Evolutionary conservation across 2,888 invertebrate species (phyloP).

Genomic region (Deilephila elpenor): DNA sequence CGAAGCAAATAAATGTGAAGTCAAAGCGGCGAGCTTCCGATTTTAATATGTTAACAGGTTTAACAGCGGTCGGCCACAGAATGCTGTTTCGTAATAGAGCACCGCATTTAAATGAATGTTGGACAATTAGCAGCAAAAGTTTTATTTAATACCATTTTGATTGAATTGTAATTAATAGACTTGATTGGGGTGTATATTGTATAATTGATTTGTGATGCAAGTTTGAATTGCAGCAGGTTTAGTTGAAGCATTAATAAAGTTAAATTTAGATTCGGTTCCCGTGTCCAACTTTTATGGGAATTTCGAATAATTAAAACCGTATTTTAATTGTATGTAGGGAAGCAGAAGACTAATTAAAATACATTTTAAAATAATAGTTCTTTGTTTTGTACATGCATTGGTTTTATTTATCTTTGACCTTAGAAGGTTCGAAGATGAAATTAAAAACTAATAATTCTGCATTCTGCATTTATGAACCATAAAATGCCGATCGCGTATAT

Average conservation of each 20-base stretch:
- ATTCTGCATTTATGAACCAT: too few species aligned
- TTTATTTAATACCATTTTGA: conserved; percentile 26
- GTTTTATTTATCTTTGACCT: too few species aligned
- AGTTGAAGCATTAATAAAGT: not conserved
- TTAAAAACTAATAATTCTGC: too few species aligned
- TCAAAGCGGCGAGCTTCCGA: conserved; percentile 46
- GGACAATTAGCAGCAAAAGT: conserved; percentile 30
- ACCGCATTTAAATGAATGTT: conserved; percentile 38
- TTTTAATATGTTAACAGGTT: conserved; percentile 46
- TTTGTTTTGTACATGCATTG: too few species aligned
- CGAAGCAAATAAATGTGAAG: conserved; percentile 46
- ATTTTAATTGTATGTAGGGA: too few species aligned
- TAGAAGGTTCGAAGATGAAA: too few species aligned
- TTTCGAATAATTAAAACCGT: too few species aligned
- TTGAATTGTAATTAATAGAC: conserved; percentile 18
- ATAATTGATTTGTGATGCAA: conserved; percentile 15
- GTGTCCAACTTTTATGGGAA: too few species aligned
- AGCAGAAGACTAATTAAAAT: too few species aligned
- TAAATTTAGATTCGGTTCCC: too few species aligned
- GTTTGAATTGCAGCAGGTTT: not conserved
- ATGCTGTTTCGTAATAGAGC: conserved; percentile 39
- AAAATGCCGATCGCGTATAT: too few species aligned
- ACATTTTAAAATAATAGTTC: too few species aligned
- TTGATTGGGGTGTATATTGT: not conserved
- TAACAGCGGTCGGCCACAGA: conserved; percentile 45